Base-by-base conservation (phyloP, 2,113 vertebrate genomes). In the Sclerurus mexicanus region DNA sequence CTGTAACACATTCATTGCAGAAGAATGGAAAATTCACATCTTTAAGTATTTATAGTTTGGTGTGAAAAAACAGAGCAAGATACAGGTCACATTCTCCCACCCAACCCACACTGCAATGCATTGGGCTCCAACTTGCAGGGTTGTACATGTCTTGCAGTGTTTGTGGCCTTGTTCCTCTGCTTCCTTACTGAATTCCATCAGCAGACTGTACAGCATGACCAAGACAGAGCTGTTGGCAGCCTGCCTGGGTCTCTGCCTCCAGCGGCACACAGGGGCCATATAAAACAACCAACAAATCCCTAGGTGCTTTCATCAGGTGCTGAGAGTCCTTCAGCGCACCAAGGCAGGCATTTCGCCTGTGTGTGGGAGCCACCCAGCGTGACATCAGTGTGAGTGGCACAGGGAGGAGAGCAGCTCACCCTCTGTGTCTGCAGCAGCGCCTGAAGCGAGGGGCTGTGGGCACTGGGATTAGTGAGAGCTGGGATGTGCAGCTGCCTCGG, bases 361-460 rank as follows among this genome's bases (percentile, higher is more conserved):
- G 0, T 56, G 52, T n/a, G 13, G 56, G 39, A 86, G 68, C 68
- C 47, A 27, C 92, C 31, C 64, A 56, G 47, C 1, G 3, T 90
- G 79, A 78, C 62, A 44, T 58, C 85, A 60, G 44, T 44, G 49
- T 0, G 0, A 72, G 64, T 13, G 72, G 75, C 13, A 37, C 2
- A 24, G 60, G 72, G 44, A 92, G 72, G 40, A 90, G 44, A 86
- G 56, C 69, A 83, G 62, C 23, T 93, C 49, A 24, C 4, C 22
- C 14, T 22, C 35, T 33, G 12, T 19, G 44, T 8, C 35, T 33
- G 39, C 46, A 64, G 91, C 60, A 76, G 58, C 42, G 7, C 6
- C 73, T 44, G 28, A 21, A 37, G 59, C 0, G 0, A 81, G 82
- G 1, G 2, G 69, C 56, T 52, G 39, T 5, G 1, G 56, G 76